phyloP scores from a whole-genome alignment of 2,113 vertebrate species.

The Dendropsophus ebraccatus region DNA sequence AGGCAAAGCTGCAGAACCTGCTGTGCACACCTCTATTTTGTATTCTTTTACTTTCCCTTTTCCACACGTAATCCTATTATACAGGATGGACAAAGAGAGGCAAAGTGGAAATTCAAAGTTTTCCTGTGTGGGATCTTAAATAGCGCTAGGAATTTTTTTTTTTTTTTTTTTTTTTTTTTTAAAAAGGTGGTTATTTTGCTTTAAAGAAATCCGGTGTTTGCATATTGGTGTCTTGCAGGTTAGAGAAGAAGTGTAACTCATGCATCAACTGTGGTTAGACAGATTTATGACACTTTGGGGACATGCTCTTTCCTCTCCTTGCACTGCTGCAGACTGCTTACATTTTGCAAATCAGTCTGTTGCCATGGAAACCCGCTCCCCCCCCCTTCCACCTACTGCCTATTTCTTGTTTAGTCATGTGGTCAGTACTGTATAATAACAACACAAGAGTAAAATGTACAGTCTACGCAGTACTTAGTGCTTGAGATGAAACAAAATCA shows the following conservation, averaged over 20 bases:
- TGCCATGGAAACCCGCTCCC: conserved; percentile 86
- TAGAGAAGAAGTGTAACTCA: conserved; percentile 92
- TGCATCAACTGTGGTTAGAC: conserved; percentile 92
- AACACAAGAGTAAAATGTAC: conserved; percentile 69
- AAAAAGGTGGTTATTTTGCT: conserved; percentile 79
- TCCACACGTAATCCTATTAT: conserved; percentile 99
- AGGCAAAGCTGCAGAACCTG: conserved; percentile 95
- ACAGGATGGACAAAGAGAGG: conserved; percentile 82
- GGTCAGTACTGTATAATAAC: conserved; percentile 82
- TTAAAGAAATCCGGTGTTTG: conserved; percentile 79
- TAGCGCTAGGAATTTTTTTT: conserved; percentile 69
- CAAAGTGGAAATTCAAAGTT: conserved; percentile 80
- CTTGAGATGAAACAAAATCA: conserved; percentile 69
- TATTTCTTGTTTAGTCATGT: conserved; percentile 86
- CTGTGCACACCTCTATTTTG: conserved; percentile 97
- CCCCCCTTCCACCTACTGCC: conserved; percentile 72
- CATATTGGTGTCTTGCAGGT: conserved; percentile 82
- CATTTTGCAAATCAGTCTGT: conserved; percentile 99
- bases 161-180: conserved; percentile 62
- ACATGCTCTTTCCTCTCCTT: conserved; percentile 93
- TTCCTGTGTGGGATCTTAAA: conserved; percentile 70
- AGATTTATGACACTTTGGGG: conserved; percentile 99
- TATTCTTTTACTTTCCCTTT: conserved; percentile 91
- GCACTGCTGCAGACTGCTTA: conserved; percentile 92
- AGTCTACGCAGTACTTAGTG: conserved; percentile 68